A percentile compares a stretch with the other conserved stretches of the same genome.
Evolutionary conservation across 2,888 invertebrate genomes (phyloP).

Genomic region (Hermodice carunculata): DNA sequence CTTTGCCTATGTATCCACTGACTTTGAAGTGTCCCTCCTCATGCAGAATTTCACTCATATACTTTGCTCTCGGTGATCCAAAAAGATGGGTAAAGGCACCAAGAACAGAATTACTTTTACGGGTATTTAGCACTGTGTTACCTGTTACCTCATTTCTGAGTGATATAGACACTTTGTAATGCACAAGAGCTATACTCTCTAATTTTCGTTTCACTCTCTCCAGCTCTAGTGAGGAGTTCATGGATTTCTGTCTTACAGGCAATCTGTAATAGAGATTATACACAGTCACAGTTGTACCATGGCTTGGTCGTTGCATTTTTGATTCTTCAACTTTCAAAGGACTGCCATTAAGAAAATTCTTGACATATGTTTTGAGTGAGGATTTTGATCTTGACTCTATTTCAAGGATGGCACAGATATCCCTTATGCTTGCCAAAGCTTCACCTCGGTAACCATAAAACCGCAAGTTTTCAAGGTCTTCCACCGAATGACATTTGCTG

Average conservation of each 20-base stretch:
- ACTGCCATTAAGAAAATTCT: slow-evolving; percentile 74
- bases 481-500: slow-evolving; percentile 75
- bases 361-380: slow-evolving; percentile 73
- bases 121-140: slow-evolving; percentile 75
- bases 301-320: slow-evolving; percentile 73
- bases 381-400: slow-evolving; percentile 74
- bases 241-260: slow-evolving; percentile 75
- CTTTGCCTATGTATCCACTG: slow-evolving; percentile 75
- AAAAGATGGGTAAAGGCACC: slow-evolving; percentile 73
- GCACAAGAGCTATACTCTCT: slow-evolving; percentile 77
- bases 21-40: slow-evolving; percentile 72
- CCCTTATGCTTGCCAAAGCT: slow-evolving; percentile 77
- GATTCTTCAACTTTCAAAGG: slow-evolving; percentile 65
- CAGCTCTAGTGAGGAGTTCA: slow-evolving; percentile 74
- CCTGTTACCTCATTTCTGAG: slow-evolving; percentile 78
- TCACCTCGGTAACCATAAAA: slow-evolving; percentile 80
- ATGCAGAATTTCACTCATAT: slow-evolving; percentile 68
- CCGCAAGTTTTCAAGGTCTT: slow-evolving; percentile 72
- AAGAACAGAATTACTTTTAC: slow-evolving; percentile 74
- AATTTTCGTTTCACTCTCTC: slow-evolving; percentile 75
- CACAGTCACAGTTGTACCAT: slow-evolving; percentile 81
- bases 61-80: slow-evolving; percentile 68
- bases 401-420: slow-evolving; percentile 74
- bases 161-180: slow-evolving; percentile 77
- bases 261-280: slow-evolving; percentile 77